Percentiles rank a stretch among this genome's conserved stretches.
These are phyloP conservation scores for Meloe dianella DNA, from an alignment of 2,888 invertebrate species.

Conservation along the genomic window DNA sequence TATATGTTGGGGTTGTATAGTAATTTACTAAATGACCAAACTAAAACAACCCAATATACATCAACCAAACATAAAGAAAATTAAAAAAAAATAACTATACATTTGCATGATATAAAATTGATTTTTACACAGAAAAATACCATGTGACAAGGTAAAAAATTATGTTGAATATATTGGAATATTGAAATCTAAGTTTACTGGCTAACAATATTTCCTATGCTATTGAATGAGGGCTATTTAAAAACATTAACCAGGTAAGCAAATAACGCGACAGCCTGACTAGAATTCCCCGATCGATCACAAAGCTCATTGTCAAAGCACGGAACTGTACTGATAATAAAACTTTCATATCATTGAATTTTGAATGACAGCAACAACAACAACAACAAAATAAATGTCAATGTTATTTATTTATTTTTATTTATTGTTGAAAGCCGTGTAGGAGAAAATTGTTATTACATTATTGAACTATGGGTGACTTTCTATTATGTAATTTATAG, in stretches of 20 bases:
- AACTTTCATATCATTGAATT: background rate
- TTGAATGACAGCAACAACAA: background rate
- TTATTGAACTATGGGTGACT: background rate
- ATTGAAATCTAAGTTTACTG: constrained; percentile 37
- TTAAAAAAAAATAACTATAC: constrained; percentile 33
- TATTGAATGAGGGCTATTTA: constrained; percentile 26
- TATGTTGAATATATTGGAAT: constrained; percentile 38
- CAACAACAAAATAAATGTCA: background rate
- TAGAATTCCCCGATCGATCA: constrained; percentile 10
- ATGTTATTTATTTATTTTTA: background rate
- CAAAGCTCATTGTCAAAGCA: constrained; percentile 9
- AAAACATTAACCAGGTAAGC: constrained; percentile 35
- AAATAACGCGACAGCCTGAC: constrained; percentile 20
- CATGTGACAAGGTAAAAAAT: constrained; percentile 35
- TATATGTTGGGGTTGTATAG: constrained; percentile 37
- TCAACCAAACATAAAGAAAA: background rate
- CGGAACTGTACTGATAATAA: constrained; percentile 3
- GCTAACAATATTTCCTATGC: constrained; percentile 15
- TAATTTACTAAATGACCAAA: constrained; percentile 47
- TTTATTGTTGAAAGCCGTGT: background rate
- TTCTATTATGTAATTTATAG: background rate
- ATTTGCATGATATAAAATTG: constrained; percentile 52
- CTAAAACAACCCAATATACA: constrained; percentile 8
- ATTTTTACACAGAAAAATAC: constrained; percentile 50
- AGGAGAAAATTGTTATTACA: background rate